Conservation (phyloP, 2,888 invertebrate species). For the Lithophane socia region DNA sequence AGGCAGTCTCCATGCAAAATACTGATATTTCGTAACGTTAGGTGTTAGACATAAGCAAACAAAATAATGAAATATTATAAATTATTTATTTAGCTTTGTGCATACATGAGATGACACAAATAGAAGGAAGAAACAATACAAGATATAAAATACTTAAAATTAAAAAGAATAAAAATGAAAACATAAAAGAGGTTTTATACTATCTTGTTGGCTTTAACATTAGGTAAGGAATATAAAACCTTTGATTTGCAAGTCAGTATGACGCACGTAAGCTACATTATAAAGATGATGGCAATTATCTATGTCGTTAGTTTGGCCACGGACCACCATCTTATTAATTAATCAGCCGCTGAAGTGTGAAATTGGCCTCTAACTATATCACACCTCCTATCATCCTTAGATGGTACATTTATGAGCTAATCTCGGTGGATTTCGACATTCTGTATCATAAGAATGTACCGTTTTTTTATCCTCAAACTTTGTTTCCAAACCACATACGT, state of each 20-base stretch:
- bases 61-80: too few relatives aligned
- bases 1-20: too few relatives aligned
- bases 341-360: slow-evolving; percentile 29
- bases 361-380: slow-evolving; percentile 45
- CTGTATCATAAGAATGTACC: neutral
- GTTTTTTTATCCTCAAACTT: neutral
- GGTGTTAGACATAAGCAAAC: too few relatives aligned
- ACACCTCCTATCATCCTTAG: neutral
- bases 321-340: slow-evolving; percentile 24
- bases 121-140: too few relatives aligned
- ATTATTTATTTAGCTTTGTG: too few relatives aligned
- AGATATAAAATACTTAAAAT: too few relatives aligned
- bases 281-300: slow-evolving; percentile 16
- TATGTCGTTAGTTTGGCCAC: slow-evolving; percentile 31
- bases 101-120: too few relatives aligned
- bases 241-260: slow-evolving; percentile 6
- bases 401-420: neutral
- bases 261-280: neutral
- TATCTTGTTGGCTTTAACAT: too few relatives aligned
- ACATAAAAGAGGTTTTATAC: too few relatives aligned
- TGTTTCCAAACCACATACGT: neutral
- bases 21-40: too few relatives aligned
- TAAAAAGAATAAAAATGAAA: too few relatives aligned
- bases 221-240: neutral
- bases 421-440: neutral